Conservation (phyloP, 2,888 invertebrate genomes). For the Yponomeuta sedellus region DNA sequence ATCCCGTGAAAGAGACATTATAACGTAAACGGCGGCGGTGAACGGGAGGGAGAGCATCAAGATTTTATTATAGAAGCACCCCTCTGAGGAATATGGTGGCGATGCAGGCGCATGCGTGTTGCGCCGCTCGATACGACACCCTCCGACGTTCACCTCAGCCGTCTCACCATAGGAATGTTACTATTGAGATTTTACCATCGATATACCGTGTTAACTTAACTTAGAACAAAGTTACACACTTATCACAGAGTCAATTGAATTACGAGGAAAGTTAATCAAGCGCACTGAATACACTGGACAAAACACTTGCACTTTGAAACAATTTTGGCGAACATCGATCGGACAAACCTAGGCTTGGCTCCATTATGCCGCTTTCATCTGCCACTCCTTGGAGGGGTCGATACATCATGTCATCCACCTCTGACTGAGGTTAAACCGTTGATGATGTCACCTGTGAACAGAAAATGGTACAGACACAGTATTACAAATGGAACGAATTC, state of each 20-base stretch:
- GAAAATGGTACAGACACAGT: conserved; percentile 26
- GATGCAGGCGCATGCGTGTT: conserved; percentile 70
- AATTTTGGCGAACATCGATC: conserved; percentile 21
- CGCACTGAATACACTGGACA: not conserved
- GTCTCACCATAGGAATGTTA: not conserved
- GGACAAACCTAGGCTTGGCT: conserved; percentile 22
- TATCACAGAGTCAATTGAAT: not conserved
- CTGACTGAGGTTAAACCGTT: conserved; percentile 1
- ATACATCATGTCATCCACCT: not conserved
- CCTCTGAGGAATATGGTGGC: conserved; percentile 58
- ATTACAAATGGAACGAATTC: conserved; percentile 7
- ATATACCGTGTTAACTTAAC: no score
- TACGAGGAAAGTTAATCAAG: not conserved
- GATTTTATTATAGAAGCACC: conserved; percentile 38
- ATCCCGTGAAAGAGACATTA: conserved; percentile 3
- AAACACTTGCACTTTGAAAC: conserved; percentile 24
- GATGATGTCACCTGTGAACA: conserved; percentile 34
- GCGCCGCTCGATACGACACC: conserved; percentile 69
- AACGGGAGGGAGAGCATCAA: conserved; percentile 9
- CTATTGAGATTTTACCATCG: not conserved
- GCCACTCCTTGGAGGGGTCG: not conserved
- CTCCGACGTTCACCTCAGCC: conserved; percentile 31
- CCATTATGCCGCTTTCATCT: not conserved
- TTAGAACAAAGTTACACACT: not conserved
- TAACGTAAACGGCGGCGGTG: not conserved